These are phyloP conservation scores for Amaurobius ferox DNA, from an alignment of 2,888 invertebrate species.

Conservation along the genomic window DNA sequence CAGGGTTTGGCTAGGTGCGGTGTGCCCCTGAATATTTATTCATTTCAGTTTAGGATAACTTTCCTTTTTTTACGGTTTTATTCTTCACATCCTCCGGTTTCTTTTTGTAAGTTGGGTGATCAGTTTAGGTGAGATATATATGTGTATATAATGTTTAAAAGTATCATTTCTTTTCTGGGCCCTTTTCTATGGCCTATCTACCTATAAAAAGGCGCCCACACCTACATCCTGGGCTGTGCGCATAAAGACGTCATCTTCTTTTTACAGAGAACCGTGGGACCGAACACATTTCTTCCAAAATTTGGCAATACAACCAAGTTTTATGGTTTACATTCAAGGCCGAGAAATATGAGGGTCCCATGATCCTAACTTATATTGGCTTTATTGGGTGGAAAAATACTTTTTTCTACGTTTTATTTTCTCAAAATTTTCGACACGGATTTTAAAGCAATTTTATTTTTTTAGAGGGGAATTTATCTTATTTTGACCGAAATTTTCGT, in stretches of 20 bases:
- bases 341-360: not conserved
- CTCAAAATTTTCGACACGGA: too few species aligned
- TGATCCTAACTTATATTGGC: too few species aligned
- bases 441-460: too few species aligned
- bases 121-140: constrained; percentile 43
- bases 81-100: constrained; percentile 22
- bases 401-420: too few species aligned
- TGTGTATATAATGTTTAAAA: constrained; percentile 61
- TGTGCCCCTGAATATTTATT: constrained; percentile 62
- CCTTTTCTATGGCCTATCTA: constrained; percentile 4
- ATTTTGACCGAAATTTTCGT: too few species aligned
- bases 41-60: constrained; percentile 56
- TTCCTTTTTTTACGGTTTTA: constrained; percentile 33
- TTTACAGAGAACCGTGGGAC: constrained; percentile 51
- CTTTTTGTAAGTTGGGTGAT: constrained; percentile 40
- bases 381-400: too few species aligned
- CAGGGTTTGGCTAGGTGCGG: constrained; percentile 47
- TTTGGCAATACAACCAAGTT: not conserved
- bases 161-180: constrained; percentile 32
- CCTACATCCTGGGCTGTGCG: constrained; percentile 44
- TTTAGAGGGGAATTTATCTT: too few species aligned
- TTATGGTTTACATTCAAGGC: constrained; percentile 9
- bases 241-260: constrained; percentile 66
- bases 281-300: constrained; percentile 13
- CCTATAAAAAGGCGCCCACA: constrained; percentile 65